phyloP scores from a whole-genome alignment of 2,888 invertebrate genomes.

The Ptychoptera albimana region DNA sequence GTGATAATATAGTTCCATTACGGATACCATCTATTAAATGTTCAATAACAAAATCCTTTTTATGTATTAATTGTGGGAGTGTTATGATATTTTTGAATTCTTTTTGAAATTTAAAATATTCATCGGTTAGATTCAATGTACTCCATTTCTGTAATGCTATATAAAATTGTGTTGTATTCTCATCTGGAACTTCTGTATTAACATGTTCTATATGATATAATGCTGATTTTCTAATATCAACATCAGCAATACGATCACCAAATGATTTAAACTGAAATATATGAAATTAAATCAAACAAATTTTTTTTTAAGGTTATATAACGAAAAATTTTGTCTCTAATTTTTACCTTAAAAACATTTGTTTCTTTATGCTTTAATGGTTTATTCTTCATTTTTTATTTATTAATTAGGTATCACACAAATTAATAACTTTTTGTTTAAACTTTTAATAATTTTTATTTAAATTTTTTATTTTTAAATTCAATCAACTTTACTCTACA shows the following conservation, averaged over 20 bases:
- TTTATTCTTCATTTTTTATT: constrained; percentile 48
- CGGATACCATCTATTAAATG: constrained; percentile 57
- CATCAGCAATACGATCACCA: constrained; percentile 67
- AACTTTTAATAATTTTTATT: too few relatives aligned
- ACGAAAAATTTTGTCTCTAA: too few relatives aligned
- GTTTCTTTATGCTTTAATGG: constrained; percentile 54
- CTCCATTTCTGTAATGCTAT: constrained; percentile 79
- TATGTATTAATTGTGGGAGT: constrained; percentile 67
- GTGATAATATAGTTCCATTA: constrained; percentile 50
- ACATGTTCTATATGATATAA: constrained; percentile 69
- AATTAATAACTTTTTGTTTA: background rate
- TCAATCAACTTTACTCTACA: too few relatives aligned
- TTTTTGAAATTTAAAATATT: constrained; percentile 59
- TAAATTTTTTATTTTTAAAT: too few relatives aligned
- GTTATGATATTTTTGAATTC: constrained; percentile 63
- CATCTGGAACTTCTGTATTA: constrained; percentile 53
- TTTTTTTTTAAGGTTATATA: background rate
- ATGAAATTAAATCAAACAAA: background rate
- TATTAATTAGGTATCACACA: background rate
- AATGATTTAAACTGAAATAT: constrained; percentile 66
- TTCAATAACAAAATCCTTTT: constrained; percentile 59
- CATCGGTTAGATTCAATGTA: constrained; percentile 70
- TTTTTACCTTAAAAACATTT: constrained; percentile 59
- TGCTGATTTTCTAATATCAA: constrained; percentile 67
- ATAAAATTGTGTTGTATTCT: constrained; percentile 61